Conservation (phyloP, 2,797 vertebrate genomes). For the Sebastes trivittatus region DNA sequence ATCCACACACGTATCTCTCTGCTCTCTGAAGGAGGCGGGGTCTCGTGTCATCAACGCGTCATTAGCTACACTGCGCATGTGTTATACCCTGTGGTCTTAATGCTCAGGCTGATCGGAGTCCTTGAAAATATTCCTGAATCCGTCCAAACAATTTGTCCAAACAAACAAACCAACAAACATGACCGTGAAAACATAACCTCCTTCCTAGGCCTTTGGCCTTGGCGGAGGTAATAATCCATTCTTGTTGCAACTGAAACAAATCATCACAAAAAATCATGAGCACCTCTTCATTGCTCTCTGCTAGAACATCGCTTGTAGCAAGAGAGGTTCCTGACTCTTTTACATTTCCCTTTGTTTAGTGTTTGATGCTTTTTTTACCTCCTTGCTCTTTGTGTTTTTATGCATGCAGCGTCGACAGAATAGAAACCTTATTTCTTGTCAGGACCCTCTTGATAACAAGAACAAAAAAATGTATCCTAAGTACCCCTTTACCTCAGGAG, state of each 20-base stretch:
- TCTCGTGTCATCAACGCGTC: no score
- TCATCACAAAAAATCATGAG: neutral
- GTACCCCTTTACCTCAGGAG: constrained; percentile 13
- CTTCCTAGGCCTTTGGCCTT: no score
- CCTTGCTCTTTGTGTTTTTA: neutral
- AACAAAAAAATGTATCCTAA: neutral
- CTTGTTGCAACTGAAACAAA: neutral
- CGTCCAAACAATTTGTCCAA: no score
- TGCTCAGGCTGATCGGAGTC: no score
- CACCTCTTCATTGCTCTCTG: neutral
- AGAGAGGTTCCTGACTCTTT: neutral
- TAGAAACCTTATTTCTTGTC: neutral
- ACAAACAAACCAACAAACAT: no score
- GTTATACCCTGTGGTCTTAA: no score
- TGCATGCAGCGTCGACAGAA: neutral
- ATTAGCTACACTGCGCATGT: no score
- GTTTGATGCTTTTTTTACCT: neutral
- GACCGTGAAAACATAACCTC: no score
- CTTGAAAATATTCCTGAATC: no score
- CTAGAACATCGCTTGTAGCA: neutral
- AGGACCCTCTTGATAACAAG: neutral
- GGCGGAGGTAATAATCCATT: neutral
- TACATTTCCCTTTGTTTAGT: neutral
- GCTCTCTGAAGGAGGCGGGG: no score
- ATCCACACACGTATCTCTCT: no score